Percentiles rank a stretch among this genome's conserved stretches.
Evolutionary conservation across 2,113 vertebrate genomes (phyloP).

Genomic region (Cyprinodon brontotheroides): DNA sequence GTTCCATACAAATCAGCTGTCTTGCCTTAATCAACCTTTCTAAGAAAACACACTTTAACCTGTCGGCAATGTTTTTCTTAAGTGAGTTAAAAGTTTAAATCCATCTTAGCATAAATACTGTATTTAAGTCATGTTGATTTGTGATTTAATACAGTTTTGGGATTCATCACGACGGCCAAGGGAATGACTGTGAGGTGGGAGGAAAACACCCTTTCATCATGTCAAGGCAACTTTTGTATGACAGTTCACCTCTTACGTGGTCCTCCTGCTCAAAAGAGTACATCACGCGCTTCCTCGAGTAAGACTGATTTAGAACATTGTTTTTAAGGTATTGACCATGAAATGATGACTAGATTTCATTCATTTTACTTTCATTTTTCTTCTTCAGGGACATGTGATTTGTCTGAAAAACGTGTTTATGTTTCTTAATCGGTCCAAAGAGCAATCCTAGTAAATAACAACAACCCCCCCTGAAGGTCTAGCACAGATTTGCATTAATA

Average conservation of each 20-base stretch:
- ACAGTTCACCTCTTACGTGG: slow-evolving; percentile 94
- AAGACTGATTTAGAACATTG: slow-evolving; percentile 66
- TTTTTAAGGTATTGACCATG: slow-evolving; percentile 1
- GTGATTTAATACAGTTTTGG: slow-evolving; percentile 85
- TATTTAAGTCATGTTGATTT: background rate
- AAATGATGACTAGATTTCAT: background rate
- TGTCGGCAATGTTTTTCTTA: background rate
- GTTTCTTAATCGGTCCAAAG: background rate
- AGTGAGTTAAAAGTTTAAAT: background rate
- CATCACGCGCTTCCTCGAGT: slow-evolving; percentile 97
- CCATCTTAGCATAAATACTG: background rate
- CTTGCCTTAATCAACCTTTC: background rate
- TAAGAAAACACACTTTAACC: background rate
- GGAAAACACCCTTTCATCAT: slow-evolving; percentile 91
- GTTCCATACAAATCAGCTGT: background rate
- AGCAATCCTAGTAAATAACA: background rate
- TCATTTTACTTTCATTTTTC: background rate
- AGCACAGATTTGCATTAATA: no score
- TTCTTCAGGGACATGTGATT: background rate
- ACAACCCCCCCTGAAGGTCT: no score
- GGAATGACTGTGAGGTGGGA: slow-evolving; percentile 91
- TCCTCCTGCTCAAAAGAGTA: slow-evolving; percentile 97
- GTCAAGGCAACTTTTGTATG: slow-evolving; percentile 95
- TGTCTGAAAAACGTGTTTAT: background rate
- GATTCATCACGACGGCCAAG: slow-evolving; percentile 95